Evolutionary conservation across 2,797 vertebrate genomes (phyloP).

Genomic region (Tapirus indicus): DNA sequence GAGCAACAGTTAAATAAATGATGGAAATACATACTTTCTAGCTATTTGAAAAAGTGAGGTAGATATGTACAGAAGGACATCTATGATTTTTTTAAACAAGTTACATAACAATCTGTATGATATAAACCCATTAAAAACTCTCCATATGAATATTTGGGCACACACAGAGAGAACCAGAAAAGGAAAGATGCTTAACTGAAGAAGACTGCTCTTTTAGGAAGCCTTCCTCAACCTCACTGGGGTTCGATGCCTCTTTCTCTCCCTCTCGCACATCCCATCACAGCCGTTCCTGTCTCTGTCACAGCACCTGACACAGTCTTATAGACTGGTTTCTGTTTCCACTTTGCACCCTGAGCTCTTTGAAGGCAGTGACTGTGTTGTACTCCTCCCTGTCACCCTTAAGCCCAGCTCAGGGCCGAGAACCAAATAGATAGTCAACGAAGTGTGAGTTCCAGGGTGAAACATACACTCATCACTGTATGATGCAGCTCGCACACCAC

Average conservation of each 20-base stretch:
- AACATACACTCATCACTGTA: too few relatives aligned
- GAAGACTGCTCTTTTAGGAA: neutral
- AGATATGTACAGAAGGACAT: neutral
- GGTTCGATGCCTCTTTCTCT: neutral
- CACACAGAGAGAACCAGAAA: neutral
- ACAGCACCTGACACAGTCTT: neutral
- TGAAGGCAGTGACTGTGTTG: neutral
- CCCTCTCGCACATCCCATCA: too few relatives aligned
- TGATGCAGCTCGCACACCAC: neutral
- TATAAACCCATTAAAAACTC: neutral
- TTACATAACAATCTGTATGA: neutral
- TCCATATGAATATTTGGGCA: neutral
- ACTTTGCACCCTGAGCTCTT: neutral
- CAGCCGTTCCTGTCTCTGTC: too few relatives aligned
- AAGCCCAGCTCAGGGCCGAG: neutral
- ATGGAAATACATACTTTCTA: neutral
- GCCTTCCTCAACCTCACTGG: neutral
- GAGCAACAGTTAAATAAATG: neutral
- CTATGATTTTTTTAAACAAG: neutral
- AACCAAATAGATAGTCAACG: neutral
- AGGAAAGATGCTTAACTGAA: neutral
- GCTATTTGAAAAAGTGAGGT: neutral
- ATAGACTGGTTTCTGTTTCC: neutral
- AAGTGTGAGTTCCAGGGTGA: neutral
- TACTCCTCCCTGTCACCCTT: accelerated